Base-by-base conservation (phyloP, 1,140 invertebrate genomes). In the Tetragonula clypearis region DNA sequence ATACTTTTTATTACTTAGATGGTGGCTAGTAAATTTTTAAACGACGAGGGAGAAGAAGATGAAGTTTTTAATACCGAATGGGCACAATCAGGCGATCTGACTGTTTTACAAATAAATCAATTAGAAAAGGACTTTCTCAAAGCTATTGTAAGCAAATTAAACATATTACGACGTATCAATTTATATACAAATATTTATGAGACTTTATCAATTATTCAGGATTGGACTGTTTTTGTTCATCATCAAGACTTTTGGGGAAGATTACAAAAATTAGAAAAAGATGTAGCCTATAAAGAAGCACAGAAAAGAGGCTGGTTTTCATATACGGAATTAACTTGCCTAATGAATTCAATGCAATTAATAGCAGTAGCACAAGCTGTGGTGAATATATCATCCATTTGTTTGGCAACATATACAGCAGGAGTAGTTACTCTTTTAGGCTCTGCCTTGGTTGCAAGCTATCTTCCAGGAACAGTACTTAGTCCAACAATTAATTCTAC, bases 11-110 rank as follows among this genome's bases (percentile, higher is more conserved):
- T 41, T 69, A 14, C 85, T 60, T 55, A 99, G 98, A 97, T 99
- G 97, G 97, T 99, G 90, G 98, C 98, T 53, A 98, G 98, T 90
- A 99, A 99, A 96, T 99, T 98, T 94, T 95, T 99, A 89, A 97
- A 98, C 93, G 98, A 99, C 93, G 97, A 98, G 93, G 98, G 98
- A 76, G 97, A 98, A 95, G 97, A 98, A 88, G 97, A 98, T 92
- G 97, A 98, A 93, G 97, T 99, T 77, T 97, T 97, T 91, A 97
- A 98, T 92, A 96, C 96, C 80, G 98, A 98, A 95, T 99, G 98
- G 98, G 98, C 98, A 62, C 95, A 96, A 65, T 97, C 97, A 41
- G 97, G 96, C 15, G 96, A 97, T 82, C 94, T 99, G 76, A 96
- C 97, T 75, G 93, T 97, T 15, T 95, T 96, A 74, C 96, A 97